Evolutionary conservation across 2,888 invertebrate genomes (phyloP).

Genomic region (Liposcelis brunnea): DNA sequence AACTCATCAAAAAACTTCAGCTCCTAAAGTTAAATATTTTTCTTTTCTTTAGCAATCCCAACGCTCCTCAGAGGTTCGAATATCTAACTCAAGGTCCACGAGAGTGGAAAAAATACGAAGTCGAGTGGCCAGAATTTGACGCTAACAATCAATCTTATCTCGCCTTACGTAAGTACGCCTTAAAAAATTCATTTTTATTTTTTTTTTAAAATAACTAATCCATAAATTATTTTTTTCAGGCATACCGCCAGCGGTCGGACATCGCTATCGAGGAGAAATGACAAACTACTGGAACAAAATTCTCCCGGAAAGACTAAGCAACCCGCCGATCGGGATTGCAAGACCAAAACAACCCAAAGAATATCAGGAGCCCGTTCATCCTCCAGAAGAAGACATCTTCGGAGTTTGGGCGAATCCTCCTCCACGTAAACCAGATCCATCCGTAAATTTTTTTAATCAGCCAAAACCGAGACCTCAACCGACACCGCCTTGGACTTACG

Average conservation of each 20-base stretch:
- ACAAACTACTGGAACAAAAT: constrained; percentile 73
- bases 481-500: constrained; percentile 13
- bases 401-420: constrained; percentile 14
- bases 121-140: constrained; percentile 75
- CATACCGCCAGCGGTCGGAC: constrained; percentile 53
- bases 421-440: constrained; percentile 16
- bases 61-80: constrained; percentile 46
- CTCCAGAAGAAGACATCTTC: constrained; percentile 13
- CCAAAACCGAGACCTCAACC: constrained; percentile 10
- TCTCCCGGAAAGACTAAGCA: constrained; percentile 39
- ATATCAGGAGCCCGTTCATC: constrained; percentile 19
- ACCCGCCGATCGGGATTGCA: constrained; percentile 18
- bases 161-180: constrained; percentile 43
- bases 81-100: constrained; percentile 43
- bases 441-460: constrained; percentile 13
- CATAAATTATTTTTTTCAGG: constrained; percentile 35
- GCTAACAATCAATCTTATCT: constrained; percentile 55
- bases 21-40: no score
- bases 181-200: constrained; percentile 11
- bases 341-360: constrained; percentile 20
- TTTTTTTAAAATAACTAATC: constrained; percentile 1
- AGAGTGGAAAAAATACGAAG: constrained; percentile 50
- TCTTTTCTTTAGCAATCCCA: constrained; percentile 49
- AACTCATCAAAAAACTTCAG: no score
- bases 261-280: constrained; percentile 58